Evolutionary conservation across 1,140 invertebrate species (phyloP).

Genomic region (Venturia canescens): DNA sequence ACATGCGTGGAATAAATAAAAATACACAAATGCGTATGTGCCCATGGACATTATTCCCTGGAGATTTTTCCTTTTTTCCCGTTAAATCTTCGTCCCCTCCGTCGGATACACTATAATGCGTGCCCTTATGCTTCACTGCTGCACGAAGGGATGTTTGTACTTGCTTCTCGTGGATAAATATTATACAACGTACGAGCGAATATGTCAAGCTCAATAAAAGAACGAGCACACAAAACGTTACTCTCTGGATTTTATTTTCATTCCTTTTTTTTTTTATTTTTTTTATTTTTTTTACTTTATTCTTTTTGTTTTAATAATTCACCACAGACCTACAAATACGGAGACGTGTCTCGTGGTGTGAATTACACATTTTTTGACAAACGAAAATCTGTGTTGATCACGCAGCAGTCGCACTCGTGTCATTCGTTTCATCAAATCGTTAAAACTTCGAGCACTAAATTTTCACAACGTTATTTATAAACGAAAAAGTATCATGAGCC

Average conservation of each 20-base stretch:
- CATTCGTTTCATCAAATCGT: too few species aligned
- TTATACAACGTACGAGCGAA: constrained; percentile 27
- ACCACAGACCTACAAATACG: too few species aligned
- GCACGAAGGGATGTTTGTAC: constrained; percentile 15
- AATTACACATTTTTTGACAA: too few species aligned
- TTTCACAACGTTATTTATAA: too few species aligned
- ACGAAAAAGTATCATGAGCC: too few species aligned
- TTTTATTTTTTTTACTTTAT: background rate
- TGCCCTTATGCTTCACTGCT: constrained; percentile 30
- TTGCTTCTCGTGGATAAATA: background rate
- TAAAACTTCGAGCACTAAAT: too few species aligned
- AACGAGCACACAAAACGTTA: background rate
- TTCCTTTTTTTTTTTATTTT: background rate
- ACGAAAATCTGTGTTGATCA: too few species aligned
- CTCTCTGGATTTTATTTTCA: background rate
- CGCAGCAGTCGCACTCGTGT: too few species aligned
- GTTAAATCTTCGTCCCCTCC: constrained; percentile 25
- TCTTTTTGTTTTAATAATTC: background rate
- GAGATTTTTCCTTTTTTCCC: constrained; percentile 38
- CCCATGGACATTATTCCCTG: constrained; percentile 23
- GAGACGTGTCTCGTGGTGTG: too few species aligned
- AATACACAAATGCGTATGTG: background rate
- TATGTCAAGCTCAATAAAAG: constrained; percentile 39
- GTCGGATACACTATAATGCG: background rate
- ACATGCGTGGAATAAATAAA: constrained; percentile 40